A percentile compares a stretch with the other conserved stretches of the same genome.
phyloP scores from a whole-genome alignment of 2,113 vertebrate genomes.

The Accipiter virgatus region DNA sequence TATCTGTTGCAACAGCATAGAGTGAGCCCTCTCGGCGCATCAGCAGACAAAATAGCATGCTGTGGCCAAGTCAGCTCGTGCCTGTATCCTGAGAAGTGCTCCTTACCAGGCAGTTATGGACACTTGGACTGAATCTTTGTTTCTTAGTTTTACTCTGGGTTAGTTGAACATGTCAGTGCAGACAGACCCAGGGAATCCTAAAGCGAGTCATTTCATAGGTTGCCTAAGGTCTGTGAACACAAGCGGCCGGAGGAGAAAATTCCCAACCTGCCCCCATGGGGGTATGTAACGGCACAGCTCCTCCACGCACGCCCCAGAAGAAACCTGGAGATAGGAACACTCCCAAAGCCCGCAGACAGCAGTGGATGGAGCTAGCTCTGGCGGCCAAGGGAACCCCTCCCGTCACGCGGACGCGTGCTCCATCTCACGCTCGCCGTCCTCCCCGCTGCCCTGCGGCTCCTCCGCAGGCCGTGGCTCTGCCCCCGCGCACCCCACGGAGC shows the following conservation, averaged over 20 bases:
- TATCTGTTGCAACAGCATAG: background rate
- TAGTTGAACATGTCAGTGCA: background rate
- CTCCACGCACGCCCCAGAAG: rapidly evolving
- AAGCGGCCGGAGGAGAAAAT: background rate
- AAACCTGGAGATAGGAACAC: background rate
- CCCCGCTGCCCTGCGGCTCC: rapidly evolving
- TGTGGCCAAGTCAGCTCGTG: background rate
- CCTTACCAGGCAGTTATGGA: background rate
- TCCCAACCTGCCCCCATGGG: too few relatives aligned
- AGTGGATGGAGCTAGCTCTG: background rate
- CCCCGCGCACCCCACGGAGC: rapidly evolving
- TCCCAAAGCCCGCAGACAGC: rapidly evolving
- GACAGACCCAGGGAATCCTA: background rate
- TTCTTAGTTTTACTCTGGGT: background rate
- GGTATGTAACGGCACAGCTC: rapidly evolving
- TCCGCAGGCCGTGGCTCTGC: background rate
- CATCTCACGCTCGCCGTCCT: rapidly evolving
- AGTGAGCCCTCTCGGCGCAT: background rate
- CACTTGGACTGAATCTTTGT: background rate
- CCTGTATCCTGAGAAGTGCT: background rate
- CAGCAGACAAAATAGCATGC: background rate
- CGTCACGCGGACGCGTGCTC: rapidly evolving
- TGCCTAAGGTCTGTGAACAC: background rate
- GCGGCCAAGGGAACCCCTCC: background rate
- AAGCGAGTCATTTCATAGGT: rapidly evolving